These are phyloP conservation scores for Macquaria australasica DNA, from an alignment of 2,113 vertebrate genomes.

Conservation along the genomic window DNA sequence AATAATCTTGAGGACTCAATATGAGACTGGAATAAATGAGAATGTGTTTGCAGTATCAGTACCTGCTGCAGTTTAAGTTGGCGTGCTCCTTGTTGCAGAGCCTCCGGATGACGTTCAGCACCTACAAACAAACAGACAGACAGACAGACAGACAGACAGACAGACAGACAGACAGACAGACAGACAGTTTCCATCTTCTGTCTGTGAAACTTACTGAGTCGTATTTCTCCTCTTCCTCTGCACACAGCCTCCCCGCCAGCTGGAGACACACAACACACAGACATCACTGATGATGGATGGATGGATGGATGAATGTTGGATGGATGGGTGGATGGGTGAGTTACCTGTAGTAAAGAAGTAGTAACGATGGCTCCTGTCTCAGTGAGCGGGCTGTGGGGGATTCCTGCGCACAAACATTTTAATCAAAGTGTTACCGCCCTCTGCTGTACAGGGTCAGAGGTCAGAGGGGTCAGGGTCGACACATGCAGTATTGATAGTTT, in stretches of 20 bases:
- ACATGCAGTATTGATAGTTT: no score
- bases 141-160: neutral
- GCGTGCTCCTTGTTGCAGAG: conserved; percentile 80
- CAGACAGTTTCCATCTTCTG: no score
- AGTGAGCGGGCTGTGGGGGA: conserved; percentile 78
- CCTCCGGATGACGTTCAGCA: conserved; percentile 76
- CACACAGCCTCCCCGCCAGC: conserved; percentile 61
- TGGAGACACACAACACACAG: conserved; percentile 32
- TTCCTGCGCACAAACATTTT: conserved; percentile 49
- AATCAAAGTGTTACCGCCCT: neutral
- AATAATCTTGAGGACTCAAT: no score
- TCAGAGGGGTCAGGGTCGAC: no score
- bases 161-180: neutral
- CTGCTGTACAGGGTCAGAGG: neutral
- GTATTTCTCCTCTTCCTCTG: conserved; percentile 81
- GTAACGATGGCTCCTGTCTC: conserved; percentile 79
- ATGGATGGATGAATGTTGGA: no score
- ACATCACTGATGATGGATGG: neutral
- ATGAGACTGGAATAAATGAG: no score
- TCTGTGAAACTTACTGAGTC: conserved; percentile 70
- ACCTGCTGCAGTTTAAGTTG: conserved; percentile 79
- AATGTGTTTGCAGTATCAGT: neutral
- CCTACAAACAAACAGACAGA: conserved; percentile 48
- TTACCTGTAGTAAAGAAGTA: conserved; percentile 78
- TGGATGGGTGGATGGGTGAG: neutral